Percentiles rank a stretch among this genome's conserved stretches.
These are phyloP conservation scores for Astur gentilis DNA, from an alignment of 2,113 vertebrate genomes.

Conservation along the genomic window DNA sequence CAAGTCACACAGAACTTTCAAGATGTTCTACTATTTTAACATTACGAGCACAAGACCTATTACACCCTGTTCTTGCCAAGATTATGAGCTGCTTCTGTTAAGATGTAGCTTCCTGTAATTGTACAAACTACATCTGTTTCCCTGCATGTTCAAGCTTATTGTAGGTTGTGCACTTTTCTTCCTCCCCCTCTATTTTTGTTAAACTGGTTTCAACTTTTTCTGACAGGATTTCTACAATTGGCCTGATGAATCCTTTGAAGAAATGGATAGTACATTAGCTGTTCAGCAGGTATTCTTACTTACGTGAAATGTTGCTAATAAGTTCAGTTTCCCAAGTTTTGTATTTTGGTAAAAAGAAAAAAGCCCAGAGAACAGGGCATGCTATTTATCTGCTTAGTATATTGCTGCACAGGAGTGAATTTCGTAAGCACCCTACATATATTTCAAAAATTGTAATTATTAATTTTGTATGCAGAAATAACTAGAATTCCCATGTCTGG, in stretches of 20 bases:
- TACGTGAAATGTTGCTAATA: neutral
- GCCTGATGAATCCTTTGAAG: conserved; percentile 99
- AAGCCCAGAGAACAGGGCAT: neutral
- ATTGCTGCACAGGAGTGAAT: neutral
- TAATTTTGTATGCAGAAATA: neutral
- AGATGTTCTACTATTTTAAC: neutral
- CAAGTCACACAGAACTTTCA: neutral
- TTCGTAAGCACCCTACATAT: neutral
- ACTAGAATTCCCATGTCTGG: neutral
- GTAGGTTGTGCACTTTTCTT: neutral
- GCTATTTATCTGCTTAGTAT: neutral
- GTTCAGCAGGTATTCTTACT: conserved; percentile 88
- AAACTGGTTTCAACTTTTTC: neutral
- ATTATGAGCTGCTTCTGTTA: neutral
- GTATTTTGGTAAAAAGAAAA: neutral
- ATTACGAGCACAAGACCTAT: fast-evolving
- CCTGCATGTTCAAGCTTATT: neutral
- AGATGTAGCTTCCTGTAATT: conserved; percentile 25
- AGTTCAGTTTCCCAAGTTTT: neutral
- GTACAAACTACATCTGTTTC: neutral
- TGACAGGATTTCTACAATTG: conserved; percentile 97
- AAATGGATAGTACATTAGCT: conserved; percentile 98
- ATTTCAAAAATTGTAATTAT: neutral
- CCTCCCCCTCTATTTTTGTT: neutral
- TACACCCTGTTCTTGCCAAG: neutral